Base-by-base conservation (phyloP, 2,888 invertebrate species). In the Drosophila borborema region DNA sequence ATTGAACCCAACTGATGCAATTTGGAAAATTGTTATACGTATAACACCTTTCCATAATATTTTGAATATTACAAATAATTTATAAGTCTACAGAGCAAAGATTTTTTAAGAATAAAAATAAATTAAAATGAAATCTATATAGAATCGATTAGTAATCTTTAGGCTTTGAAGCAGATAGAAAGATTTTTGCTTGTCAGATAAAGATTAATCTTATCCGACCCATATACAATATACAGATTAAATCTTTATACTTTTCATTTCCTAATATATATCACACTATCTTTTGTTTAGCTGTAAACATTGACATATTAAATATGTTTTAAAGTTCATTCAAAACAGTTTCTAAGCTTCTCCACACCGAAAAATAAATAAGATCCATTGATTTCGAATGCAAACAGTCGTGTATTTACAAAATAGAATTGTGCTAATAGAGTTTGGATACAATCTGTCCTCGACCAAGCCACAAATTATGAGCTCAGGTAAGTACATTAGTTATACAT, bases 331-430 rank as follows among this genome's bases (percentile, higher is more conserved):
- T 49, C 8, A 2, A 3, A 20, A 2, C 2, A 45, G 12, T 45
- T 45, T 12, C 45, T 6, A 31, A 46, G 18, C 6, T 53, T 20
- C 16, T 16, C 20, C 3, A 55, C 1, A 5, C 2, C 8, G 3
- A n/a, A 9, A 16, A 58, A n/a, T 45, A 63, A 53, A 18, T 18
- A 62, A 64, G 56, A 48, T 31, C 6, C 12, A 54, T 59, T 38
- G 14, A 41, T 10, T 46, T 54, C n/a, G 49, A 46, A 48, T 58
- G 75, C 40, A 51, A 69, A 60, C 56, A 67, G 60, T 85, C 59
- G 76, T 89, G 77, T 82, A 87, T 87, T 89, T 78, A 83, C 75
- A 80, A 3, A 43, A 49, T 62, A 46, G 60, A 82, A 81, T 87
- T 86, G 89, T 89, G 89, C 88, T 88, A 90, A 84, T 77, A 38